Evolutionary conservation across 2,888 invertebrate genomes (phyloP).

Genomic region (Digitonthophagus gazella): DNA sequence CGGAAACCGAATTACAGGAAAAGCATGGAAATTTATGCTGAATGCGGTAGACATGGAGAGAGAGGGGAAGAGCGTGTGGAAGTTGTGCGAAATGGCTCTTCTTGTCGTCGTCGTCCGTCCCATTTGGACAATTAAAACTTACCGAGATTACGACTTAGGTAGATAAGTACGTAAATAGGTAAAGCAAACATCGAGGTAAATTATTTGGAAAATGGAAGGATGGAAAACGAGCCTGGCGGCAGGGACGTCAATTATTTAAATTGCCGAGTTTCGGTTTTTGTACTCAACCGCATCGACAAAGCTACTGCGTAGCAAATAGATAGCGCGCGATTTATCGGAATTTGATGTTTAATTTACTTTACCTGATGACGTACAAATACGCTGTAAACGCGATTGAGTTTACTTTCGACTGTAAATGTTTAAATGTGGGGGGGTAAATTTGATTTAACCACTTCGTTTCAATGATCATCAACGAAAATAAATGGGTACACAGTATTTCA

Average conservation of each 20-base stretch:
- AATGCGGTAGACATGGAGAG: background rate
- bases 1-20: background rate
- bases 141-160: background rate
- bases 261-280: background rate
- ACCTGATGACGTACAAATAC: background rate
- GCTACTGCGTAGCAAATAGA: background rate
- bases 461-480: no score
- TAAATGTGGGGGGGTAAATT: no score
- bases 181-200: background rate
- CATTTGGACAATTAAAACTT: background rate
- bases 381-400: background rate
- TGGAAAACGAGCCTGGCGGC: background rate
- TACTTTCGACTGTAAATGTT: no score
- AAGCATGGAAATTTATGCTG: background rate
- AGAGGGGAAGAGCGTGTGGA: background rate
- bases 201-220: background rate
- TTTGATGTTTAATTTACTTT: background rate
- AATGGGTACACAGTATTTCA: no score
- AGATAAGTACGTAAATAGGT: background rate
- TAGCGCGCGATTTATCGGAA: background rate
- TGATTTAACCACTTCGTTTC: no score
- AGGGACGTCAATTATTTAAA: background rate
- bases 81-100: background rate
- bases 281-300: background rate
- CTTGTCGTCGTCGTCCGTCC: background rate